These are phyloP conservation scores for Gracilinanus agilis DNA, from an alignment of 2,113 vertebrate species.

Conservation along the genomic window DNA sequence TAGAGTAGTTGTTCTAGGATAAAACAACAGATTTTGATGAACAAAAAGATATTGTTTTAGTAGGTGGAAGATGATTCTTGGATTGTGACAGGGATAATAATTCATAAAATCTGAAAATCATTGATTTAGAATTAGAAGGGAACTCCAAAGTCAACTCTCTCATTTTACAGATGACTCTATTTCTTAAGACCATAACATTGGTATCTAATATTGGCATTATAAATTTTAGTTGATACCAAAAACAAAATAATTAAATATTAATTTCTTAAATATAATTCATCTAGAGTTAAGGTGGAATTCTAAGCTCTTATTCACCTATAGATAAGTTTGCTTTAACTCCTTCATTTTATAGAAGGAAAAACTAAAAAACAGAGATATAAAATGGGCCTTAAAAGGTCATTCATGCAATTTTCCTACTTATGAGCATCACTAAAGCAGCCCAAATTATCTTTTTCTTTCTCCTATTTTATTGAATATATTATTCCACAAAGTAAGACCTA, in stretches of 20 bases:
- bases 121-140: not conserved
- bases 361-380: not conserved
- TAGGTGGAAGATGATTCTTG: not conserved
- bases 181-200: not conserved
- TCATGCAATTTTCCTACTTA: not conserved
- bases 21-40: not conserved
- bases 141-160: not conserved
- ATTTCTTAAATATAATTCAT: not conserved
- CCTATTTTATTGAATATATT: not conserved
- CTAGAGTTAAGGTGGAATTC: not conserved
- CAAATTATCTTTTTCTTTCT: not conserved
- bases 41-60: not conserved
- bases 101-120: not conserved
- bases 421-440: not conserved
- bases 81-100: not conserved
- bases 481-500: not conserved
- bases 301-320: not conserved
- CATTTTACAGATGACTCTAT: not conserved
- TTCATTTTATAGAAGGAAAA: not conserved
- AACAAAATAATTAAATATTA: not conserved
- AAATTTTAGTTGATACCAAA: not conserved
- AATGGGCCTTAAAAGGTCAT: not conserved
- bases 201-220: not conserved
- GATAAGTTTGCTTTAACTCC: not conserved
- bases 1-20: not conserved